Percentiles rank a stretch among this genome's conserved stretches.
These are phyloP conservation scores for Gadus chalcogrammus DNA, from an alignment of 2,113 vertebrate species.

Conservation along the genomic window DNA sequence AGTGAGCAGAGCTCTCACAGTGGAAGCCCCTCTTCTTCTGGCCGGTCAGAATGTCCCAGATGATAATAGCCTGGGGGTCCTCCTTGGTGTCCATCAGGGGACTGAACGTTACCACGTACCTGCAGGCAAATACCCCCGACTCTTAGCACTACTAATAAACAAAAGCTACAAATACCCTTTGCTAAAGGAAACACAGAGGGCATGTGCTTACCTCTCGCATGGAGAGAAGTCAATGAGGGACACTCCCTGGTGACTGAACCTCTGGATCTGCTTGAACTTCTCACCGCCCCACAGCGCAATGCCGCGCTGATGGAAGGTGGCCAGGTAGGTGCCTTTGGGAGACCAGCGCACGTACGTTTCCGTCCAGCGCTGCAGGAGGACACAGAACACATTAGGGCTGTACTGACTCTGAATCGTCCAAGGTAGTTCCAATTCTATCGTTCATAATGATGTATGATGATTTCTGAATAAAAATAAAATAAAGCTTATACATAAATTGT, in stretches of 20 bases:
- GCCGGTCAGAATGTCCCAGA: conserved; percentile 97
- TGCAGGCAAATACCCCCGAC: conserved; percentile 42
- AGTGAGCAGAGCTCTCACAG: conserved; percentile 97
- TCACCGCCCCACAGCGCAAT: conserved; percentile 98
- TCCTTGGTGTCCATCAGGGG: conserved; percentile 96
- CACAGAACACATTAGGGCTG: conserved; percentile 5
- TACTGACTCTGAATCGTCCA: no score
- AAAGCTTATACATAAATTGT: no score
- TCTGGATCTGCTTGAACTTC: conserved; percentile 98
- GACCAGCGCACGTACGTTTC: conserved; percentile 98
- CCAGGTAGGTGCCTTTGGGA: conserved; percentile 93
- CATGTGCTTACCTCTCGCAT: conserved; percentile 85
- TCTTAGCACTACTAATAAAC: neutral
- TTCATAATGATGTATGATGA: neutral
- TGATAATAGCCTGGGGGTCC: conserved; percentile 97
- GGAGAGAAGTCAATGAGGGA: conserved; percentile 98
- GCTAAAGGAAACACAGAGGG: neutral
- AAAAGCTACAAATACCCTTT: neutral
- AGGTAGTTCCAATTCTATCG: no score
- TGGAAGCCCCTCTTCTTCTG: conserved; percentile 98
- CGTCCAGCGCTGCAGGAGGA: conserved; percentile 85
- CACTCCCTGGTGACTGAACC: conserved; percentile 94
- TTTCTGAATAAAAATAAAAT: no score
- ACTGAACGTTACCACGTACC: conserved; percentile 96
- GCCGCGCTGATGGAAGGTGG: conserved; percentile 94